phyloP scores from a whole-genome alignment of 1,140 invertebrate genomes.

The Meloidogyne exigua region DNA sequence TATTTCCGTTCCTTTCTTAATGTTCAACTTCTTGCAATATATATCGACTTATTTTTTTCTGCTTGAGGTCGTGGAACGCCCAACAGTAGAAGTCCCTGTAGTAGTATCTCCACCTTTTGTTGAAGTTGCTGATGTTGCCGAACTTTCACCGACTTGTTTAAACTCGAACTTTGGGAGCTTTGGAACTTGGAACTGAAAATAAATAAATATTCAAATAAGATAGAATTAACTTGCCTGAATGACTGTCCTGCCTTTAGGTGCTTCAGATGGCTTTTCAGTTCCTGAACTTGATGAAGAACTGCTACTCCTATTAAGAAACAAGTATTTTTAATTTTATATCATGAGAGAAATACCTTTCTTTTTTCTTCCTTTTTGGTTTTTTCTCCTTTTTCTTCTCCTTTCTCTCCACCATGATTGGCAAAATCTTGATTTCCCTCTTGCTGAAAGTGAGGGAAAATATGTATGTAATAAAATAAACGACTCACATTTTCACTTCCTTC shows the following conservation, averaged over 20 bases:
- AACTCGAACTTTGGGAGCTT: neutral
- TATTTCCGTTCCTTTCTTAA: neutral
- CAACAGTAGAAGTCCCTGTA: neutral
- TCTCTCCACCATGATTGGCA: neutral
- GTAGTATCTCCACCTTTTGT: neutral
- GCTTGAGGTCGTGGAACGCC: neutral
- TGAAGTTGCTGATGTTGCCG: neutral
- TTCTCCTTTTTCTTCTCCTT: neutral
- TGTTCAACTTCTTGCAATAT: neutral
- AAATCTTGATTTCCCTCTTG: constrained; percentile 1
- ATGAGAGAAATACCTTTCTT: neutral
- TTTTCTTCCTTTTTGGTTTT: neutral
- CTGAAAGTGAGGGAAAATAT: neutral
- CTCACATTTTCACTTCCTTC: neutral
- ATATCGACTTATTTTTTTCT: neutral
- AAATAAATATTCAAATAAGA: neutral
- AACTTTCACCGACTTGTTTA: neutral
- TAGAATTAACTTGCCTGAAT: neutral
- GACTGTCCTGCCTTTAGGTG: neutral
- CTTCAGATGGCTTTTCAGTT: neutral
- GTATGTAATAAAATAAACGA: neutral
- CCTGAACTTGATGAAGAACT: neutral
- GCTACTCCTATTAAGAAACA: neutral
- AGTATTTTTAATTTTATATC: too few relatives aligned
- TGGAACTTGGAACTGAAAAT: neutral